phyloP scores from a whole-genome alignment of 2,113 vertebrate species.

The Tragelaphus imberbis region DNA sequence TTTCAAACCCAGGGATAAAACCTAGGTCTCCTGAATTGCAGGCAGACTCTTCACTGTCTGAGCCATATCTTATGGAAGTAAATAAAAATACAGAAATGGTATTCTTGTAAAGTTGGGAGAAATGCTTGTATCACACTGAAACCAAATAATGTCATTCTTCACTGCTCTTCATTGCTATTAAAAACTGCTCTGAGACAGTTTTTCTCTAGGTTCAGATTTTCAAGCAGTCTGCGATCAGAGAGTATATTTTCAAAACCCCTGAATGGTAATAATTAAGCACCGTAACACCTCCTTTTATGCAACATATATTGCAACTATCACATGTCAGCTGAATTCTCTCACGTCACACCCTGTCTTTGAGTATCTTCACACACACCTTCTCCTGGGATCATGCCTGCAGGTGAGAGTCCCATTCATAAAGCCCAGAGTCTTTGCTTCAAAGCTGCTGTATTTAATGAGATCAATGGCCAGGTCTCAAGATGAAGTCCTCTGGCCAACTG shows the following conservation, averaged over 20 bases:
- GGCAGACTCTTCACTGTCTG: background rate
- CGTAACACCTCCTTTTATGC: background rate
- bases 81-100: background rate
- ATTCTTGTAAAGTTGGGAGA: background rate
- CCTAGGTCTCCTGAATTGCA: background rate
- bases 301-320: background rate
- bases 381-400: background rate
- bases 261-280: background rate
- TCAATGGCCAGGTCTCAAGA: background rate
- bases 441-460: background rate
- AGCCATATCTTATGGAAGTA: background rate
- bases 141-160: background rate
- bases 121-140: background rate
- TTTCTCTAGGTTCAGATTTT: background rate
- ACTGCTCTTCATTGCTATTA: background rate
- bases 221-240: background rate
- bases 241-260: background rate
- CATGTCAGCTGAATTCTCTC: background rate
- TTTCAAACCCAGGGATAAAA: background rate
- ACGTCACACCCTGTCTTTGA: background rate
- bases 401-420: background rate
- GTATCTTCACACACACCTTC: background rate
- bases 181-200: background rate
- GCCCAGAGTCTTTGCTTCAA: background rate
- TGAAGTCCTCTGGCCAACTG: background rate